Conservation (phyloP, 2,888 invertebrate species). For the Mongoloraphidia duomilia region DNA sequence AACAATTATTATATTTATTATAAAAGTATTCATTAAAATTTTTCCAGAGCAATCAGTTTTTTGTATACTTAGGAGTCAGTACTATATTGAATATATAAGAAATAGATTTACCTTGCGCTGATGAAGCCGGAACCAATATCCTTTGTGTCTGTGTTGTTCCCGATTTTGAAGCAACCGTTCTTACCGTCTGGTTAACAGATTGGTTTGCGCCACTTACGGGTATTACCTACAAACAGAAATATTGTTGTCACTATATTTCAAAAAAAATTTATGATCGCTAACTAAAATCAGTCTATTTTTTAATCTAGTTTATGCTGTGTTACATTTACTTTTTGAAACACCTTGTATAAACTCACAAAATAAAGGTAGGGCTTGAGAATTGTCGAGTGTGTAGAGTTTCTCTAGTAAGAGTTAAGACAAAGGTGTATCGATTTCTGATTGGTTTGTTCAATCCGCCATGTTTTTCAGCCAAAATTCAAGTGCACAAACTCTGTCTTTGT, state of each 20-base stretch:
- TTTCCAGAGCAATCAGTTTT: neutral
- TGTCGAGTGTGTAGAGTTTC: too few species aligned
- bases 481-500: too few species aligned
- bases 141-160: conserved; percentile 25
- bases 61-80: neutral
- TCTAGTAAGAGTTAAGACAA: too few species aligned
- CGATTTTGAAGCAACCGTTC: conserved; percentile 30
- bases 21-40: neutral
- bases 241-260: neutral
- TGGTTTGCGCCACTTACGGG: conserved; percentile 22
- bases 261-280: too few species aligned
- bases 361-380: too few species aligned
- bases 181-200: conserved; percentile 20
- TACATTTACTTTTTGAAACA: too few species aligned
- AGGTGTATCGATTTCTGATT: too few species aligned
- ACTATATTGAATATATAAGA: neutral
- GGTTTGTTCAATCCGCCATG: too few species aligned
- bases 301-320: too few species aligned
- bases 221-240: conserved; percentile 17
- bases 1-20: conserved; percentile 2
- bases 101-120: conserved; percentile 13
- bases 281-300: too few species aligned
- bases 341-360: too few species aligned
- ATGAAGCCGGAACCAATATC: conserved; percentile 27
- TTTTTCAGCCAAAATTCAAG: too few species aligned